Base-by-base conservation (phyloP, 2,113 vertebrate genomes). In the Mesembrinibis cayennensis region DNA sequence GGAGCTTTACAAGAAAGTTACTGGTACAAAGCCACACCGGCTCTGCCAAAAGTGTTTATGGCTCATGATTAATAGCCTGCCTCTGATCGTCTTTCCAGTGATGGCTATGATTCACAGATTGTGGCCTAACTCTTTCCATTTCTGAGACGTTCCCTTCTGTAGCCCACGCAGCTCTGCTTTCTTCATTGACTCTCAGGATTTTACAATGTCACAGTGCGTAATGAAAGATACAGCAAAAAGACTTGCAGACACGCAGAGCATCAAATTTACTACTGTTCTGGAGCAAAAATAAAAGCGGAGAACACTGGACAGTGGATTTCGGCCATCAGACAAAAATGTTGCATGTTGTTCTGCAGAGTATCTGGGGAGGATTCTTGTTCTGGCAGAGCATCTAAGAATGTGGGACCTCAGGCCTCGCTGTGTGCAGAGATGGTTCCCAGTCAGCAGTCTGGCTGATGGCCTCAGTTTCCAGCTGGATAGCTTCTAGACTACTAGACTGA, bases 401-500 rank as follows among this genome's bases (percentile, higher is more conserved):
- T 9, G 4, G 10, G 22, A 70, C 25, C 62, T 66, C 74, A 53
- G 16, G 45, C 49, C 40, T 86, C 82, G 34, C 53, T 88, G 8
- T 30, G 26, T 73, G 63, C n/a, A 90, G 88, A 58, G 11, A 42
- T 42, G 16, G 21, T 62, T 95, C 74, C 50, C 85, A 66, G 58
- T 79, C 74, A 70, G 77, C 22, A 85, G 66, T 62, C 63, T 73
- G 63, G 71, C 58, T 82, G 90, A 69, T 86, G 62, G 55, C 45
- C 69, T 90, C 12, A 8, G 13, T 88, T 94, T 85, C 85, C 86
- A 78, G 53, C 36, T 90, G 62, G 12, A n/a, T 74, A 83, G 66
- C 67, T 86, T 86, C 92, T 96, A 97, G 63, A 91, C 90, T 45
- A 82, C 36, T 85, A 93, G 78, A 82, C 62, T 94, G 82, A 74